Base-by-base conservation (phyloP, 2,113 vertebrate species). In the Catharus fuscescens region DNA sequence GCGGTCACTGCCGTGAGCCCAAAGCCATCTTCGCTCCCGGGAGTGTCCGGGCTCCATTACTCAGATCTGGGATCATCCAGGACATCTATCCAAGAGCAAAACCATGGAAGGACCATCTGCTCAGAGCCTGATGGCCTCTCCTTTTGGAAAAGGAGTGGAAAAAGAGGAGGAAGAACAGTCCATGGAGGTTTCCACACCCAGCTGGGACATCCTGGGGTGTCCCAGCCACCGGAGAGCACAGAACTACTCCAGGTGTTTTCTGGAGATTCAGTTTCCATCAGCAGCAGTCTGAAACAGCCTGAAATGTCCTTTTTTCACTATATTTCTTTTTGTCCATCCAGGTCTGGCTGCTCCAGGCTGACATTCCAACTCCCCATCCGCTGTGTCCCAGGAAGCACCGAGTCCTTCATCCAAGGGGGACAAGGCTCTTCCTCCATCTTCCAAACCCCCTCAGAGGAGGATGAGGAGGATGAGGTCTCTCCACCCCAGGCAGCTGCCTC, bases 281-380 rank as follows among this genome's bases (percentile, higher is more conserved):
- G 19, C 32, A 62, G 38, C 32, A 29, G 44, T 31, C 8, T 40
- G 71, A 36, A 80, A 40, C 14, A 7, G 47, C 14, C 32, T 16
- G 31, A 80, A 89, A 69, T 8, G 32, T 62, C 36, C 5, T 42
- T 65, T 56, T 23, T 7, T 5, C 0, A 31, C n/a, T 7, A 0
- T 8, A n/a, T 80, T 84, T 76, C 71, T 53, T 70, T 48, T 74
- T 16, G 21, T 81, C 47, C 53, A 65, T 38, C 32, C 45, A 14
- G 36, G 10, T 54, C 11, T 28, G 79, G 45, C 85, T 48, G 59
- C 54, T 88, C 53, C 61, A 34, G 57, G 86, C 44, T 25, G 64
- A 80, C 60, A 19, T 13, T 24, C 18, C 1, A 0, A 9, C 32
- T 82, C 40, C 67, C 54, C 1, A 0, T 38, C 44, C 1, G 0